Evolutionary conservation across 2,888 invertebrate species (phyloP).

Genomic region (Sphaerophoria taeniata): DNA sequence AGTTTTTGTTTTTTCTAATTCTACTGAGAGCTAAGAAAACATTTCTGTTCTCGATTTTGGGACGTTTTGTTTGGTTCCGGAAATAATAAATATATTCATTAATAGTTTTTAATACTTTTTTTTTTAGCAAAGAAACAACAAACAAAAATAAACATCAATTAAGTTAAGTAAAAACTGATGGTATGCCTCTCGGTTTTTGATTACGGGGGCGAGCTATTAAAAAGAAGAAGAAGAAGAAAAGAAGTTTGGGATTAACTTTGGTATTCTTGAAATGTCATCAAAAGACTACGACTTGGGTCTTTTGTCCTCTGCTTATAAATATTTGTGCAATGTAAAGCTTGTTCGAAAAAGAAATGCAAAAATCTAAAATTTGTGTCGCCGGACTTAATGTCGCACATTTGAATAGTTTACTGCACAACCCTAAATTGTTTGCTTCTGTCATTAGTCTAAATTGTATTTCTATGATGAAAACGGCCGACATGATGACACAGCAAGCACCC

Average conservation of each 20-base stretch:
- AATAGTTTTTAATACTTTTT: slow-evolving; percentile 33
- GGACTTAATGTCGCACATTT: slow-evolving; percentile 58
- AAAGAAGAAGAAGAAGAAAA: not conserved
- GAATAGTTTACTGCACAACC: slow-evolving; percentile 49
- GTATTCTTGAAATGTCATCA: slow-evolving; percentile 3
- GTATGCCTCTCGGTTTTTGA: not conserved
- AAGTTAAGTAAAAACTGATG: slow-evolving; percentile 50
- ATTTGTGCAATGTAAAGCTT: not conserved
- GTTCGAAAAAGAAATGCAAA: slow-evolving; percentile 18
- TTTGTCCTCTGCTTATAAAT: not conserved
- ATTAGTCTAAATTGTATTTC: slow-evolving; percentile 26
- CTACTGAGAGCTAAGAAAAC: slow-evolving; percentile 12
- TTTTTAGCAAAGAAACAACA: slow-evolving; percentile 12
- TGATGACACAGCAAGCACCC: not conserved
- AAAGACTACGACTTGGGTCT: not conserved
- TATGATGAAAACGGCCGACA: not conserved
- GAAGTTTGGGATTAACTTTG: slow-evolving; percentile 13
- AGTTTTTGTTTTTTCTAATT: not conserved
- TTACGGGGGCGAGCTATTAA: not conserved
- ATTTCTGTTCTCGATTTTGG: slow-evolving; percentile 15
- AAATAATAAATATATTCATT: slow-evolving; percentile 50
- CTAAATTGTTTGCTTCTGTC: slow-evolving; percentile 50
- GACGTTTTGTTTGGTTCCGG: not conserved
- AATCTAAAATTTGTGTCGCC: slow-evolving; percentile 56
- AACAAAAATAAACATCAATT: slow-evolving; percentile 50